A percentile compares a stretch with the other conserved stretches of the same genome.
Evolutionary conservation across 2,888 invertebrate genomes (phyloP).

Genomic region (Archips xylosteana): DNA sequence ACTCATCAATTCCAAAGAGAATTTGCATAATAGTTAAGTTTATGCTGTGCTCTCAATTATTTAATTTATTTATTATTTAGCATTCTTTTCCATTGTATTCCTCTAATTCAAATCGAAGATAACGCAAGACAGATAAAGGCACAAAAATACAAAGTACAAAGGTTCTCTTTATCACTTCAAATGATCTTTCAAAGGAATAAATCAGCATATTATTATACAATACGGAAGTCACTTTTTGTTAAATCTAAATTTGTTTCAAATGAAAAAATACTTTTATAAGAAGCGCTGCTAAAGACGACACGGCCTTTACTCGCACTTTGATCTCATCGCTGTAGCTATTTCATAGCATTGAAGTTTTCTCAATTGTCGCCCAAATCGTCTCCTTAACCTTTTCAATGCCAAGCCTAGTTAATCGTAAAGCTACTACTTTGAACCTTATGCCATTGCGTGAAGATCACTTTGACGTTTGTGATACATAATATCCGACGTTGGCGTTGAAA

Average conservation of each 20-base stretch:
- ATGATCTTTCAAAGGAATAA: background rate
- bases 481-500: too few species aligned
- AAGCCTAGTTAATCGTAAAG: too few species aligned
- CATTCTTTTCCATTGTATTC: background rate
- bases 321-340: background rate
- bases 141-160: background rate
- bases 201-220: background rate
- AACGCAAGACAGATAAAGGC: background rate
- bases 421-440: too few species aligned
- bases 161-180: slow-evolving; percentile 5
- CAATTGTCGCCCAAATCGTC: too few species aligned
- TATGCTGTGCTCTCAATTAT: background rate
- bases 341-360: background rate
- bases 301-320: too few species aligned
- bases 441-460: too few species aligned
- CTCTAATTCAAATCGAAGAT: background rate
- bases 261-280: background rate
- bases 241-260: background rate
- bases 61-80: background rate
- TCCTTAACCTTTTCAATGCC: too few species aligned
- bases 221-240: background rate
- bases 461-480: too few species aligned
- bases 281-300: too few species aligned
- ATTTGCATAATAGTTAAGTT: background rate
- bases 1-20: too few species aligned